Conservation (phyloP, 2,113 vertebrate species). For the Myotis lucifugus region DNA sequence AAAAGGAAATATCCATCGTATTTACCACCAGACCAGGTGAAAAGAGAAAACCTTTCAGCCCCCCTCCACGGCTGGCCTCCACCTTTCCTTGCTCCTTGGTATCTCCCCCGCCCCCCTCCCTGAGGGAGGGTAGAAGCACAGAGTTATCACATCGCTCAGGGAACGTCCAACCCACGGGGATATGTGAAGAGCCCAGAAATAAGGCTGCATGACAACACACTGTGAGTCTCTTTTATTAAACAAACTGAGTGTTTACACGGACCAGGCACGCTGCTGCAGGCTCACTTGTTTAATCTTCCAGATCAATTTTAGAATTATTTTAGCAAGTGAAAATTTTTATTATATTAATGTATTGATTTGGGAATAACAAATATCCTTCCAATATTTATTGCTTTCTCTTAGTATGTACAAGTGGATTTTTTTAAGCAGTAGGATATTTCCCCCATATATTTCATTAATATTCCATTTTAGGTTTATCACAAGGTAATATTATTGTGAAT, state of each 20-base stretch:
- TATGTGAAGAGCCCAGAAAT: not conserved
- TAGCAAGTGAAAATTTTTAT: not conserved
- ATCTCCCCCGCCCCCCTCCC: not conserved
- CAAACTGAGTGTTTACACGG: not conserved
- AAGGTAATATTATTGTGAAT: not conserved
- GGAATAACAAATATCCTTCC: not conserved
- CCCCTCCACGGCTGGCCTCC: not conserved
- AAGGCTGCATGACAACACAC: not conserved
- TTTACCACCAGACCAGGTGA: not conserved
- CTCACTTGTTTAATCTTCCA: not conserved
- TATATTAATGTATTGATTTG: not conserved
- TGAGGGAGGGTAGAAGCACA: not conserved
- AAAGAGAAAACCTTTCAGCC: not conserved
- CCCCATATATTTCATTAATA: not conserved
- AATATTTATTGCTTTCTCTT: not conserved
- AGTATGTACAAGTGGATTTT: not conserved
- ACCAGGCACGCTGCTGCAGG: not conserved
- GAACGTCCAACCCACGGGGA: not conserved
- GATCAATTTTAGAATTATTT: not conserved
- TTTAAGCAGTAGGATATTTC: not conserved
- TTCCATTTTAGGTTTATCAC: not conserved
- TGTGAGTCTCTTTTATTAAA: not conserved
- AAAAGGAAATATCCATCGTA: not conserved
- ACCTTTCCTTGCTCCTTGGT: not conserved
- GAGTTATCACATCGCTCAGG: not conserved